Evolutionary conservation across 2,888 invertebrate genomes (phyloP), one percentile per base, ranked within the genome.

Genomic region (Eupithecia dodoneata): DNA sequence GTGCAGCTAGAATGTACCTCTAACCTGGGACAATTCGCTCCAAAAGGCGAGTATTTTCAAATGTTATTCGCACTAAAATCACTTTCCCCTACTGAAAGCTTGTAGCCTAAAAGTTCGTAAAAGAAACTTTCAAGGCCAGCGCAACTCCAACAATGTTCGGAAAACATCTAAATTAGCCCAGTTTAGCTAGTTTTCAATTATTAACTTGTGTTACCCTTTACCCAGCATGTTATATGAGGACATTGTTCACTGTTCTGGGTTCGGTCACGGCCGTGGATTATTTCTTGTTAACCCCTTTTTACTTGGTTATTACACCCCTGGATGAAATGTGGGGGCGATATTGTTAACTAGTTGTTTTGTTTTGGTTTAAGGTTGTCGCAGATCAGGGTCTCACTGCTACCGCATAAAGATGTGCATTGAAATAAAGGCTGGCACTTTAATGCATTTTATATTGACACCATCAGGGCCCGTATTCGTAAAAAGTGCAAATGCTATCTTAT

Each of bases 151-250:
- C 66, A 66, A 66, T 71, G 63, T 47, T 71, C 0, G 30, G 30
- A 49, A 71, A 71, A 71, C 47, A 71, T 42, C 66, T 42, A 66
- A 42, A 66, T 66, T 15, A 66, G 18, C 66, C 66, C 66, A 66
- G 41, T 72, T 69, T 41, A 18, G 74, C 47, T 74, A 72, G 77
- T 74, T 72, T 75, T 71, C 66, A 78, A 71, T 75, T 66, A 72
- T 75, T 59, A 72, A 66, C 42, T 42, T 42, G 66, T 42, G 66
- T 42, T 42, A 66, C 66, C 66, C 66, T 41, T 18, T 12, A 63
- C 63, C 18, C 63, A 18, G n/a, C 18, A 59, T 18, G 18, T 65
- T 65, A 10, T 65, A 41, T 2, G 12, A 13, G 65, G 65, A 65
- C 6, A 65, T 59, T 59, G 59, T 18, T 59, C 65, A 65, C 41